These are phyloP conservation scores for Augochlorella aurata DNA, from an alignment of 2,888 invertebrate genomes.

Conservation along the genomic window DNA sequence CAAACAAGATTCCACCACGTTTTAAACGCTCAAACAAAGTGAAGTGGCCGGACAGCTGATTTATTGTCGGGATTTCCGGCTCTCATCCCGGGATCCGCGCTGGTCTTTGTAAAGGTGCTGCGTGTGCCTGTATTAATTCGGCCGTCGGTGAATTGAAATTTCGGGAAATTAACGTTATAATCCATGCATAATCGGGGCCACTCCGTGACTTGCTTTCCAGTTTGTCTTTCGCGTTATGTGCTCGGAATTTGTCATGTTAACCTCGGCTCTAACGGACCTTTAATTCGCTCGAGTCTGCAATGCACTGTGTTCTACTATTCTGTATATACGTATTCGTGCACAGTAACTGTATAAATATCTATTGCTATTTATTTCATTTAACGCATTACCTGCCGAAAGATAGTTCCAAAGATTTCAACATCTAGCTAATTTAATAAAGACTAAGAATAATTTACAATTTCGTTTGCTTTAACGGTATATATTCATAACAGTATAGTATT, in stretches of 20 bases:
- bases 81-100: neutral
- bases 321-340: no score
- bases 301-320: no score
- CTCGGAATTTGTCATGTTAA: neutral
- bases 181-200: neutral
- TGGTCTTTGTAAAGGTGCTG: neutral
- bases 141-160: constrained; percentile 27
- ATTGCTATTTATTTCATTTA: no score
- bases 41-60: constrained; percentile 50
- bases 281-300: no score
- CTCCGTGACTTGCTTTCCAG: neutral
- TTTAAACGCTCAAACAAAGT: constrained; percentile 60
- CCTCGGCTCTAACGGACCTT: neutral
- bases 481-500: no score
- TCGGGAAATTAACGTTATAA: constrained; percentile 28
- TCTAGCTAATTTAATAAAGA: no score
- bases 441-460: no score
- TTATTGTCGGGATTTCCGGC: constrained; percentile 52
- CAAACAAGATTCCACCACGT: constrained; percentile 50
- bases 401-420: no score
- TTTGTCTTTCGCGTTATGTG: neutral
- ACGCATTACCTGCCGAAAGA: no score
- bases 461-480: no score
- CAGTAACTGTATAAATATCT: no score
- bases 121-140: constrained; percentile 23